Conservation (phyloP, 2,113 vertebrate genomes). For the Rousettus leschenaultii region DNA sequence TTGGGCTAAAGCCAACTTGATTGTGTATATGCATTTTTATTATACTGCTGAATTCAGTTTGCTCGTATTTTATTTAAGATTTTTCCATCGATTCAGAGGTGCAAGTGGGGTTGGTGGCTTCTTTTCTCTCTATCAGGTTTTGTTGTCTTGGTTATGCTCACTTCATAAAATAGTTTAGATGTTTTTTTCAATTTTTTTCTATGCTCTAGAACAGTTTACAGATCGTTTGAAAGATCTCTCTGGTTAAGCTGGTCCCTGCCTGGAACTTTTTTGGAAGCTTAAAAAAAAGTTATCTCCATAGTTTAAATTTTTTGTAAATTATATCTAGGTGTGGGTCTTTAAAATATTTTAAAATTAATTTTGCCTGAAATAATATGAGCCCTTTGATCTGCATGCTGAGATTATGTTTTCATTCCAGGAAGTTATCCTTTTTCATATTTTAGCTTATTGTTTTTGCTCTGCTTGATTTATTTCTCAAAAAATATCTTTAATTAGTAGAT, state of each 20-base stretch:
- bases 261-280: neutral
- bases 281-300: neutral
- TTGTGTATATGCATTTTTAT: neutral
- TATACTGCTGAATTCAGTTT: neutral
- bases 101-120: neutral
- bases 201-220: neutral
- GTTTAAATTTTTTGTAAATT: constrained; percentile 46
- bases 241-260: neutral
- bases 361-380: constrained; percentile 24
- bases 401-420: neutral
- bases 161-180: neutral
- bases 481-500: neutral
- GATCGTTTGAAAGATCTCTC: constrained; percentile 2
- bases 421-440: constrained; percentile 4
- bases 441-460: constrained; percentile 36
- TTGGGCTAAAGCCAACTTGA: neutral
- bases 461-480: constrained; percentile 22
- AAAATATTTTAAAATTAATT: constrained; percentile 49
- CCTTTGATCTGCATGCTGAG: neutral
- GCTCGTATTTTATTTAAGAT: constrained; percentile 7
- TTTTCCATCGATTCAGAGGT: neutral
- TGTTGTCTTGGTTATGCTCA: constrained; percentile 18
- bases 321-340: neutral
- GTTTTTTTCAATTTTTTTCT: neutral
- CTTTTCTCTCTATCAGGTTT: neutral